Evolutionary conservation across 1,140 invertebrate genomes (phyloP).

Genomic region (Macrobrachium rosenbergii): DNA sequence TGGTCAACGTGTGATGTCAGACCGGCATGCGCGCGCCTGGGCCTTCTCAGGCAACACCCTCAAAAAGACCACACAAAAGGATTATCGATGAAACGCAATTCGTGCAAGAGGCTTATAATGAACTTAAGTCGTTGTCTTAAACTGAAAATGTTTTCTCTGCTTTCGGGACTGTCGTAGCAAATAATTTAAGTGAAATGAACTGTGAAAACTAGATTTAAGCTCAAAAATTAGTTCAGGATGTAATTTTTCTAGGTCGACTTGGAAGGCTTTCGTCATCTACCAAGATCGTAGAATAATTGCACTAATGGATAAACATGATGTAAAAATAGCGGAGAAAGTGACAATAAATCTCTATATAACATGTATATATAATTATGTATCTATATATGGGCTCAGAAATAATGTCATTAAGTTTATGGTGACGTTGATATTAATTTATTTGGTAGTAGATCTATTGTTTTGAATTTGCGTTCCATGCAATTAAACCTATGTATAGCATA

Average conservation of each 20-base stretch:
- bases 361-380: neutral
- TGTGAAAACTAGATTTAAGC: slow-evolving; percentile 20
- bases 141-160: slow-evolving; percentile 8
- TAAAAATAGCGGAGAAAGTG: neutral
- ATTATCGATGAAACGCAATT: slow-evolving; percentile 12
- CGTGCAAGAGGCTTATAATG: slow-evolving; percentile 17
- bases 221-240: neutral
- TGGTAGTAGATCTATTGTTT: neutral
- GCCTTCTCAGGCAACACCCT: slow-evolving; percentile 6
- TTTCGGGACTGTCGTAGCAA: slow-evolving; percentile 26
- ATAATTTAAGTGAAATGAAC: slow-evolving; percentile 25
- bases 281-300: slow-evolving; percentile 19
- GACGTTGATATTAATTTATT: neutral
- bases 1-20: slow-evolving; percentile 30
- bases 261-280: slow-evolving; percentile 33
- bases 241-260: too few relatives aligned
- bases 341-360: slow-evolving; percentile 18
- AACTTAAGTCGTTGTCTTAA: neutral
- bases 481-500: neutral
- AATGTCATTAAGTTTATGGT: slow-evolving; percentile 4
- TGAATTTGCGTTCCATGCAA: neutral
- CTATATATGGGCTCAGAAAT: neutral
- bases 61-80: slow-evolving; percentile 28
- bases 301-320: too few relatives aligned
- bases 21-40: slow-evolving; percentile 10